Base-by-base conservation (phyloP, 2,113 vertebrate genomes). In the Beaufortia kweichowensis region DNA sequence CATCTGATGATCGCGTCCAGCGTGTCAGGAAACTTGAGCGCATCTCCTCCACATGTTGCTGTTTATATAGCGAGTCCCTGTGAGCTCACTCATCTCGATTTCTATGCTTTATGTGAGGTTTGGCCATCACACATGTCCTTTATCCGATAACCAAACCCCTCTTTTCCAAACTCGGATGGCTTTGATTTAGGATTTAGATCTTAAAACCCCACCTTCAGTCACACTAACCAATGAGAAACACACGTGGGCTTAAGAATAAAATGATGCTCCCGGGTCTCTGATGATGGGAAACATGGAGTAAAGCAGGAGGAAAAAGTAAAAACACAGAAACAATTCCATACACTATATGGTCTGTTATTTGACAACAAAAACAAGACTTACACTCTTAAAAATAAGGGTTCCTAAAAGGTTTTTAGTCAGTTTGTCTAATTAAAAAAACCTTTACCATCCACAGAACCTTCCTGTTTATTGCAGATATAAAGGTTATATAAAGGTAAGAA, bases 221-320 rank as follows among this genome's bases (percentile, higher is more conserved):
- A 78, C 77, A 80, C 79, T 63, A 87, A 81, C 90, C 89, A 91
- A 90, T 90, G 75, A 72, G 83, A 39, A 78, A 75, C 48, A 85
- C 75, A 78, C 78, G 80, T 74, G 71, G 57, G 4, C 17, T 31
- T 39, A 31, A 28, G 57, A 72, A 59, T 24, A 35, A 41, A 23
- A 55, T 23, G 68, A 71, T 57, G 70, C 70, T 26, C 35, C 14
- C 33, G 4, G 17, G n/a, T 17, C 39, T 21, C 1, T 43, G 26
- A 69, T 75, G 60, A 46, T 43, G 57, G 73, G 55, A 55, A 41
- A 28, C 15, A 53, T n/a, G 15, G 46, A 15, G 4, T 15, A 46
- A 46, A 17, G 11, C 41, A 46, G 12, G 41, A 46, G 41, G 2
- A 12, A 46, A 14, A 15, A 17, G 15, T 12, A 15, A 46, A 46